Percentiles rank a stretch among this genome's conserved stretches.
phyloP scores from a whole-genome alignment of 1,140 invertebrate genomes.

The Oreohelix idahoensis region DNA sequence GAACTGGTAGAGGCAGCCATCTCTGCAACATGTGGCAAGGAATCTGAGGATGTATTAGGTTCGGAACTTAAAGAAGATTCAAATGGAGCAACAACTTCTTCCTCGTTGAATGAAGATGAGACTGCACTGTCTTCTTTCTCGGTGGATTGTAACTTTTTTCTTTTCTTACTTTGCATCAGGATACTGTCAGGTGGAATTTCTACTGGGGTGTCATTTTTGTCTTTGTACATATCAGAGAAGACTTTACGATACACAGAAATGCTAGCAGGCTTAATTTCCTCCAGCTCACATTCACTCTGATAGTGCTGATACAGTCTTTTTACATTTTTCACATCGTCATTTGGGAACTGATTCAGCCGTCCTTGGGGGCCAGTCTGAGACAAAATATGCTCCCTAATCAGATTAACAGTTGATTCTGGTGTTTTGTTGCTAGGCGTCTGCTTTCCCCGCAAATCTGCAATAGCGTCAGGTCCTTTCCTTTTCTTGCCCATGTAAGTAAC shows the following conservation, averaged over 20 bases:
- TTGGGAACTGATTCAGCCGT: background rate
- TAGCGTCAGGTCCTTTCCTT: slow-evolving; percentile 13
- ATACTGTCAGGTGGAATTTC: slow-evolving; percentile 14
- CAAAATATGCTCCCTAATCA: slow-evolving; percentile 34
- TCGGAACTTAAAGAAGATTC: background rate
- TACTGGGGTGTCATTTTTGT: slow-evolving; percentile 14
- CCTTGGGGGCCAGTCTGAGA: slow-evolving; percentile 30
- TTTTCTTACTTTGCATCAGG: background rate
- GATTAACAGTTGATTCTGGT: background rate
- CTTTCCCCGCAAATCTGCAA: slow-evolving; percentile 21
- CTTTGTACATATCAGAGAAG: slow-evolving; percentile 22
- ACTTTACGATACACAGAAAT: slow-evolving; percentile 37
- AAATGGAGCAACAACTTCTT: background rate
- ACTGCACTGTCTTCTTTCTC: background rate
- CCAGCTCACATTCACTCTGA: slow-evolving; percentile 24
- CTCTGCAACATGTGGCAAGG: background rate
- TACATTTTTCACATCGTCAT: slow-evolving; percentile 21
- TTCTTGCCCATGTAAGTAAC: slow-evolving; percentile 34
- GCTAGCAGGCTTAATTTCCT: slow-evolving; percentile 27
- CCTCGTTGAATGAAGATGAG: background rate
- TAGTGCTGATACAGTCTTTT: slow-evolving; percentile 23
- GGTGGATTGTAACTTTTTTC: background rate
- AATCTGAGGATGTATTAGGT: background rate
- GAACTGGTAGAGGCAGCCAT: background rate
- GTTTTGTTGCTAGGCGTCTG: slow-evolving; percentile 35